Conservation (phyloP, 2,797 vertebrate species). For the Cercopithecus neglectus region DNA sequence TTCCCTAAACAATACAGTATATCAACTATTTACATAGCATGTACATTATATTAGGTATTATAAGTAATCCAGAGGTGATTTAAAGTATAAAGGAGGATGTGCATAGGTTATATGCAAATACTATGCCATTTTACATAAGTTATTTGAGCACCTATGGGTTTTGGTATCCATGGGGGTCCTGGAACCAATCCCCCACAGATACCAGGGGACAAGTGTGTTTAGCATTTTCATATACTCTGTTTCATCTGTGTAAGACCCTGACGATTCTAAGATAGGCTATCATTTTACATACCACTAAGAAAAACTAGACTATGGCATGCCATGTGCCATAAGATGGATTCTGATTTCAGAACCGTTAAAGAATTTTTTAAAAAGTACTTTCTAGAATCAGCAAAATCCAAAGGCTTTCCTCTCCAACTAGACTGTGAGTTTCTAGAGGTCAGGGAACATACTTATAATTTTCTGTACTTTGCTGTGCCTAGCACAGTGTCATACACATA, state of each 20-base stretch:
- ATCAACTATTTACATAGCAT: neutral
- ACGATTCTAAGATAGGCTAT: neutral
- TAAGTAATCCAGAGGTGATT: neutral
- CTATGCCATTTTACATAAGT: neutral
- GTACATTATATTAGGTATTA: neutral
- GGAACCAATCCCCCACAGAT: neutral
- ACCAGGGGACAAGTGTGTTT: neutral
- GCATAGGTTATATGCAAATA: neutral
- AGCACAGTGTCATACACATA: rapidly evolving
- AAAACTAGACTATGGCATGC: neutral
- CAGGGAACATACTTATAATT: neutral
- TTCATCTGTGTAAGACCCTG: neutral
- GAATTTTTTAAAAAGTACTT: neutral
- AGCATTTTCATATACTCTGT: neutral
- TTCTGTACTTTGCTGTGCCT: neutral
- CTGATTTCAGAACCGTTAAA: neutral
- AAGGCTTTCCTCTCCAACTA: neutral
- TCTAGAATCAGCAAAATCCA: neutral
- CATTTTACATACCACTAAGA: neutral
- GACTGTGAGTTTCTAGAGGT: neutral
- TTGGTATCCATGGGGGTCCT: neutral
- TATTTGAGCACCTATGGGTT: neutral
- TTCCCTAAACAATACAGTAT: neutral
- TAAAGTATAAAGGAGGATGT: neutral
- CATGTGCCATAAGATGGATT: neutral